Conservation (phyloP, 2,113 vertebrate species). For the Psephotus haematonotus region DNA sequence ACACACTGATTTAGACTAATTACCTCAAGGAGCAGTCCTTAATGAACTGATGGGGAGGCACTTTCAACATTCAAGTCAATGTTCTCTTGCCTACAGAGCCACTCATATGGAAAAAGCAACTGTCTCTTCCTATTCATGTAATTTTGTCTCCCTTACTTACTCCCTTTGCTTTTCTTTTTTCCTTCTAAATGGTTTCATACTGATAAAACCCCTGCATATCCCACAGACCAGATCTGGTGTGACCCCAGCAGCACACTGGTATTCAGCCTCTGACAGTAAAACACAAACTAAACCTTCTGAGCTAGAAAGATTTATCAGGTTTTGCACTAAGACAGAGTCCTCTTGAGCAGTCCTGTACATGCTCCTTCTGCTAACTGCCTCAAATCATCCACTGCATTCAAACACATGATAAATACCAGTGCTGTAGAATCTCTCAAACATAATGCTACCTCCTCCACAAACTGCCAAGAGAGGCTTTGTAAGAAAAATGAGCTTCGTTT, state of each 20-base stretch:
- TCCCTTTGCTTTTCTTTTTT: neutral
- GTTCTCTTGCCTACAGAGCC: neutral
- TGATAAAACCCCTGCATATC: neutral
- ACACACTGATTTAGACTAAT: neutral
- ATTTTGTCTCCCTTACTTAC: neutral
- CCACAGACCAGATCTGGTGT: neutral
- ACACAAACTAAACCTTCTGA: neutral
- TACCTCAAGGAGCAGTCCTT: neutral
- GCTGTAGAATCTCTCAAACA: neutral
- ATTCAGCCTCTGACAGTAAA: neutral
- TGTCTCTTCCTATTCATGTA: neutral
- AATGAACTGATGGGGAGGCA: neutral
- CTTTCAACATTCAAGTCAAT: neutral
- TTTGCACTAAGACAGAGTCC: neutral
- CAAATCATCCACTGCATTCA: neutral
- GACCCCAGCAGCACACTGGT: neutral
- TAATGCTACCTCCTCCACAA: neutral
- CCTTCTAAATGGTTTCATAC: neutral
- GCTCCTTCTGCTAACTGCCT: neutral
- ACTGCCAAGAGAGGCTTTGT: neutral
- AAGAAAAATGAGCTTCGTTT: neutral
- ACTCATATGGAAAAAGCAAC: neutral
- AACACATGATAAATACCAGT: neutral
- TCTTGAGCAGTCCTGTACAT: neutral
- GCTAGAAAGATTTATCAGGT: neutral